Conservation (phyloP, 2,888 invertebrate genomes). For the Troilus luridus region DNA sequence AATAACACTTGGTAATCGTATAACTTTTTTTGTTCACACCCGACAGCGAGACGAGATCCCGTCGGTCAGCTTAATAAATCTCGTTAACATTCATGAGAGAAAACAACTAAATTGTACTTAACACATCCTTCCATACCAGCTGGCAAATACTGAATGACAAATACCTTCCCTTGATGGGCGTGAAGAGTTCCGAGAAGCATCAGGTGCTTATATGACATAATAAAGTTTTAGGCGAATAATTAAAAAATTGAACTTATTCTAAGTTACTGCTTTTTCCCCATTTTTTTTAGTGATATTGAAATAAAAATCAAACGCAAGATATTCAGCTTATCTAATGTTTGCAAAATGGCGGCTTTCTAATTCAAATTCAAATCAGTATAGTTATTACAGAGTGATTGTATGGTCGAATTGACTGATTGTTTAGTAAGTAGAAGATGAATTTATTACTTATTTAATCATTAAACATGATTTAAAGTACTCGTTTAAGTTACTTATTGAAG, state of each 20-base stretch:
- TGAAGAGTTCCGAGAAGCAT: slow-evolving; percentile 54
- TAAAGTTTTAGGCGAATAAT: neutral
- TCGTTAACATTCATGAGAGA: slow-evolving; percentile 57
- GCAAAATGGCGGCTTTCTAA: slow-evolving; percentile 3
- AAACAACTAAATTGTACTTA: slow-evolving; percentile 58
- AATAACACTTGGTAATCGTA: slow-evolving; percentile 15
- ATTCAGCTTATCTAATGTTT: neutral
- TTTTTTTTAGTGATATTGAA: neutral
- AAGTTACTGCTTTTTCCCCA: neutral
- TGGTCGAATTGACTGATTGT: too few relatives aligned
- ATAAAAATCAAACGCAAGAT: neutral
- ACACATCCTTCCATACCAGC: slow-evolving; percentile 60
- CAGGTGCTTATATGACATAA: slow-evolving; percentile 1
- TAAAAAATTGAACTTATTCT: neutral
- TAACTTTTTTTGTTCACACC: neutral
- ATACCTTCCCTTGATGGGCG: slow-evolving; percentile 59
- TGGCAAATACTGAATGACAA: slow-evolving; percentile 62
- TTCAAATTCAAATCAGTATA: slow-evolving; percentile 17
- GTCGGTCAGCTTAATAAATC: slow-evolving; percentile 43
- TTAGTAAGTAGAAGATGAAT: neutral
- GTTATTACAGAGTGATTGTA: neutral
- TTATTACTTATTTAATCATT: neutral
- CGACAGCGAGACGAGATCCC: slow-evolving; percentile 23
- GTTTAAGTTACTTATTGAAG: neutral
- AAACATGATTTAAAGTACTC: neutral